Conservation (phyloP, 1,140 invertebrate species). For the Rhyzopertha dominica region DNA sequence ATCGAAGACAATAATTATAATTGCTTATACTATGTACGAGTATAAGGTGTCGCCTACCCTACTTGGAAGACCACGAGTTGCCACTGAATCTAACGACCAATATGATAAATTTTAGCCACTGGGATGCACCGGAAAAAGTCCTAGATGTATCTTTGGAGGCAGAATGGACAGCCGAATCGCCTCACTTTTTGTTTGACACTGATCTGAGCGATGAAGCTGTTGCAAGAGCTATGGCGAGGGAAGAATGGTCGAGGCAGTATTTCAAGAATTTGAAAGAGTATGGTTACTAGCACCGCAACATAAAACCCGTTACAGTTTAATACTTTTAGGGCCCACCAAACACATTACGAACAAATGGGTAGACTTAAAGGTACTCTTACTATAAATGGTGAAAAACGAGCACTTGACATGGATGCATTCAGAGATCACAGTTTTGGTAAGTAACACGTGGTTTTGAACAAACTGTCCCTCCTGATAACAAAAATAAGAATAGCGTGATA, state of each 20-base stretch:
- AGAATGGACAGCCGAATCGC: conserved; percentile 49
- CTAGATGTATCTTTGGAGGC: conserved; percentile 51
- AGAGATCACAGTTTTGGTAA: conserved; percentile 68
- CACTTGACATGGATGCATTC: conserved; percentile 52
- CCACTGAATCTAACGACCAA: neutral
- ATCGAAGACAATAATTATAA: too few species aligned
- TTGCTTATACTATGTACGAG: too few species aligned
- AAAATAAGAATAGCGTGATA: too few species aligned
- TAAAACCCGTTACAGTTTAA: conserved; percentile 7
- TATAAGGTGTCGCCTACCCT: too few species aligned
- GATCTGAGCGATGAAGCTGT: conserved; percentile 56
- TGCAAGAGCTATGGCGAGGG: conserved; percentile 59
- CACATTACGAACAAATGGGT: conserved; percentile 71
- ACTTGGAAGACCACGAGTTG: too few species aligned
- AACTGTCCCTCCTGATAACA: too few species aligned
- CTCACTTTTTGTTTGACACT: conserved; percentile 63
- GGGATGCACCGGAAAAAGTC: conserved; percentile 44
- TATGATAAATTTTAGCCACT: conserved; percentile 38
- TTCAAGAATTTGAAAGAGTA: conserved; percentile 60
- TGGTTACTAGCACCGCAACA: conserved; percentile 8
- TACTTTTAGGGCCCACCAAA: conserved; percentile 59
- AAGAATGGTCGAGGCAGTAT: conserved; percentile 60
- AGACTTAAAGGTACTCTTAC: conserved; percentile 51
- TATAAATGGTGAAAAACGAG: conserved; percentile 48
- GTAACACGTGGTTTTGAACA: too few species aligned